Percentiles rank a stretch among this genome's conserved stretches.
Conservation (phyloP, 2,888 invertebrate species). For the Cryptocephalus primarius region DNA sequence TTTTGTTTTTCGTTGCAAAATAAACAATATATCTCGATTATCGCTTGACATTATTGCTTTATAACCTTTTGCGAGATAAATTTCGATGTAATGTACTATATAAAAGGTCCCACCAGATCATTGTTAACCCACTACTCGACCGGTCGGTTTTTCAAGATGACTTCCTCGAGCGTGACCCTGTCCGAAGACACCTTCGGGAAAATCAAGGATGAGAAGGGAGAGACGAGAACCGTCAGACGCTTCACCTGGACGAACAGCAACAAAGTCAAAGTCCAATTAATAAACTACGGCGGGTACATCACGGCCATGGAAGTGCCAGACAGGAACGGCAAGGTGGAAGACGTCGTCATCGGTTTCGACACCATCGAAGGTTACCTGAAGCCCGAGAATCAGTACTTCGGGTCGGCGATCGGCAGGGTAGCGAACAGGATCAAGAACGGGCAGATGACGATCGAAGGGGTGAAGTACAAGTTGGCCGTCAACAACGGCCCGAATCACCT, state of each 20-base stretch:
- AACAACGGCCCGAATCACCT: slow-evolving; percentile 63
- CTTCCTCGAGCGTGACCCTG: slow-evolving; percentile 3
- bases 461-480: slow-evolving; percentile 53
- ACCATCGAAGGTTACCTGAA: slow-evolving; percentile 13
- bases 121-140: too few species aligned
- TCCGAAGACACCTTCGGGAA: slow-evolving; percentile 26
- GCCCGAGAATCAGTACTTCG: slow-evolving; percentile 14
- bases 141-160: too few species aligned
- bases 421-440: slow-evolving; percentile 15
- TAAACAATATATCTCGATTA: neutral
- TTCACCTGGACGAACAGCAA: slow-evolving; percentile 4
- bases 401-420: slow-evolving; percentile 15
- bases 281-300: slow-evolving; percentile 78
- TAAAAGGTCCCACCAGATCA: too few species aligned
- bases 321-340: slow-evolving; percentile 12
- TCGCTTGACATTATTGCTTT: neutral
- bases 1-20: neutral
- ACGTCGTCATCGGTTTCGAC: slow-evolving; percentile 16
- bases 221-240: slow-evolving; percentile 25
- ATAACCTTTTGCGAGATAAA: neutral
- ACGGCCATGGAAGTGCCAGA: slow-evolving; percentile 66
- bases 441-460: slow-evolving; percentile 43
- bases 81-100: neutral
- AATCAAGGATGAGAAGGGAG: slow-evolving; percentile 23
- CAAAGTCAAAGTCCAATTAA: slow-evolving; percentile 43